These are phyloP conservation scores for Hyla sarda DNA, from an alignment of 2,113 vertebrate species.

Conservation along the genomic window DNA sequence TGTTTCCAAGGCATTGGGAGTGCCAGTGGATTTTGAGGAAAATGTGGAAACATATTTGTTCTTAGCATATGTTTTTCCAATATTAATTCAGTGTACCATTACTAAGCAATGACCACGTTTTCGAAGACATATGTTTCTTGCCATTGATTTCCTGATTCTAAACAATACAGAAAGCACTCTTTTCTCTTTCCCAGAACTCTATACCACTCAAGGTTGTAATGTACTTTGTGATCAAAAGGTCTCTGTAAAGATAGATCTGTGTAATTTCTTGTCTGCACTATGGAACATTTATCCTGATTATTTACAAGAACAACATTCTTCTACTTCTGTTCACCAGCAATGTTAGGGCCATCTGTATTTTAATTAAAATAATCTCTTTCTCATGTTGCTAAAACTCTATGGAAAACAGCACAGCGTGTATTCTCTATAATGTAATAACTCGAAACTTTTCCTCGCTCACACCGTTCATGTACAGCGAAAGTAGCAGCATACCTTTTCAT, in stretches of 20 bases:
- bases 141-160: slow-evolving; percentile 34
- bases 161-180: slow-evolving; percentile 32
- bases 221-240: slow-evolving; percentile 48
- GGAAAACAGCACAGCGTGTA: slow-evolving; percentile 17
- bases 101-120: not conserved
- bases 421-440: slow-evolving; percentile 43
- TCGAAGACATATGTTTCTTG: slow-evolving; percentile 46
- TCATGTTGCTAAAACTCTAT: slow-evolving; percentile 35
- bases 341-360: slow-evolving; percentile 55
- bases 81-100: slow-evolving; percentile 3
- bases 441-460: slow-evolving; percentile 1
- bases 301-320: slow-evolving; percentile 57
- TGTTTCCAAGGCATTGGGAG: not conserved
- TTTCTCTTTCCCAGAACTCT: slow-evolving; percentile 28
- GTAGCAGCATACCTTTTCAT: slow-evolving; percentile 11
- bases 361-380: slow-evolving; percentile 59
- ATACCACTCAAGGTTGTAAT: slow-evolving; percentile 45
- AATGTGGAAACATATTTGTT: slow-evolving; percentile 8
- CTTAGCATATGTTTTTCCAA: slow-evolving; percentile 20
- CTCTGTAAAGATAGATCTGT: slow-evolving; percentile 54
- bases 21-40: not conserved
- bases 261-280: slow-evolving; percentile 56
- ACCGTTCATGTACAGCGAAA: not conserved
- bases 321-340: slow-evolving; percentile 53
- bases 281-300: slow-evolving; percentile 57